phyloP scores from a whole-genome alignment of 2,888 invertebrate species.

The Neelides folsomi region DNA sequence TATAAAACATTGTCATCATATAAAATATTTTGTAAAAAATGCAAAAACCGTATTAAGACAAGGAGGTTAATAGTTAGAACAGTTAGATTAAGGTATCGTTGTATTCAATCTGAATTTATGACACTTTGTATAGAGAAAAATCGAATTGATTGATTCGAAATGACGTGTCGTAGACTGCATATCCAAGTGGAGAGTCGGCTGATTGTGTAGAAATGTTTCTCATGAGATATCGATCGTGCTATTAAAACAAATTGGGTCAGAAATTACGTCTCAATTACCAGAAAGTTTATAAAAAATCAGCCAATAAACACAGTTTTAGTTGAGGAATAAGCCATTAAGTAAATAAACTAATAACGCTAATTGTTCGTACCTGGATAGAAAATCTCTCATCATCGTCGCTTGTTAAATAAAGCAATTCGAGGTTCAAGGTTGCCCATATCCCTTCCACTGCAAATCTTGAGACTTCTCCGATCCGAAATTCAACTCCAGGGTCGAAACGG shows the following conservation, averaged over 20 bases:
- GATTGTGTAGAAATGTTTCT: constrained; percentile 30
- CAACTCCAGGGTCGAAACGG: constrained; percentile 24
- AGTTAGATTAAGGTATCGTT: too few relatives aligned
- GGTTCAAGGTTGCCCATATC: constrained; percentile 41
- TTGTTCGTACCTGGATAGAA: constrained; percentile 37
- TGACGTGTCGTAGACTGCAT: constrained; percentile 27
- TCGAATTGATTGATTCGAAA: constrained; percentile 19
- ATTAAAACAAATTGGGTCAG: constrained; percentile 4
- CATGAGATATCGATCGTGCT: constrained; percentile 28
- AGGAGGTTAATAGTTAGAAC: too few relatives aligned
- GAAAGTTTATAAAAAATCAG: neutral
- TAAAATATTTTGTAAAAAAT: too few relatives aligned
- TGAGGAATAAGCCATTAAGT: neutral
- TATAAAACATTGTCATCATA: too few relatives aligned
- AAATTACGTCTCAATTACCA: neutral
- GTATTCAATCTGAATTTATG: too few relatives aligned
- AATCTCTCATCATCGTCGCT: constrained; percentile 44
- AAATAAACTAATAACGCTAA: neutral
- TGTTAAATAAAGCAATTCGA: constrained; percentile 42
- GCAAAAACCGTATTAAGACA: too few relatives aligned
- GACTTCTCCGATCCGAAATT: constrained; percentile 24
- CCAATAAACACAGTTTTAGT: neutral
- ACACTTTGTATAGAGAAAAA: neutral
- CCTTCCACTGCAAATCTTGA: constrained; percentile 31
- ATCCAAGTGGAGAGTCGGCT: constrained; percentile 27